These are phyloP conservation scores for Zootoca vivipara DNA, from an alignment of 2,113 vertebrate genomes.

Conservation along the genomic window DNA sequence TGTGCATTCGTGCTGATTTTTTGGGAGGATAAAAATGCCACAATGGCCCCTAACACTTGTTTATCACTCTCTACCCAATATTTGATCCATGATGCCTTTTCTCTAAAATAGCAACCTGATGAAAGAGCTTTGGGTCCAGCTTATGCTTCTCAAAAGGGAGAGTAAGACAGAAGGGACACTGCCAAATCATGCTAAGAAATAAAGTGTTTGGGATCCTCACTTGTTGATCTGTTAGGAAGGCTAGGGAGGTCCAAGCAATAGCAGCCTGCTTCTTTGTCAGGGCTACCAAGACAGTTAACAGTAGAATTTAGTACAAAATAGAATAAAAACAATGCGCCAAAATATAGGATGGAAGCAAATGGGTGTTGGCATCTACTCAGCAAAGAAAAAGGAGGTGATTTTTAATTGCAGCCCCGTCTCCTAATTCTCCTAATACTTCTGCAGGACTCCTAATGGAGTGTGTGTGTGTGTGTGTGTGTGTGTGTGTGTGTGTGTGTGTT, in stretches of 20 bases:
- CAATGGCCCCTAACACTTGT: not conserved
- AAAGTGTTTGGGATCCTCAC: not conserved
- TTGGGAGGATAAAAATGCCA: not conserved
- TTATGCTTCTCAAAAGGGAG: conserved; percentile 73
- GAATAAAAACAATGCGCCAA: not conserved
- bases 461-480: too few relatives aligned
- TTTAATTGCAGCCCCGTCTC: too few relatives aligned
- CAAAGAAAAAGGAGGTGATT: too few relatives aligned
- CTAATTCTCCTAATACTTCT: too few relatives aligned
- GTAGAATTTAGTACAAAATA: not conserved
- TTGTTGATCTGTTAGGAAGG: accelerated
- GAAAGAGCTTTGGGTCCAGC: conserved; percentile 73
- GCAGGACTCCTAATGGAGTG: too few relatives aligned
- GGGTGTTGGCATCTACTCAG: too few relatives aligned
- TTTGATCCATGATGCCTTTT: not conserved
- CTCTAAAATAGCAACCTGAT: conserved; percentile 24
- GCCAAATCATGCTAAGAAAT: not conserved
- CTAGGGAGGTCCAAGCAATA: accelerated
- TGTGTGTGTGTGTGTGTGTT: too few relatives aligned
- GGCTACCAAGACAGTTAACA: not conserved
- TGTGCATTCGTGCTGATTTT: not conserved
- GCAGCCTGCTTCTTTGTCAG: not conserved
- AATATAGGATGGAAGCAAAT: not conserved
- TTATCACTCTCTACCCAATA: not conserved
- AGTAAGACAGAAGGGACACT: conserved; percentile 59